A percentile compares a stretch with the other conserved stretches of the same genome.
Evolutionary conservation across 2,113 vertebrate species (phyloP).

Genomic region (Sorex fumeus): DNA sequence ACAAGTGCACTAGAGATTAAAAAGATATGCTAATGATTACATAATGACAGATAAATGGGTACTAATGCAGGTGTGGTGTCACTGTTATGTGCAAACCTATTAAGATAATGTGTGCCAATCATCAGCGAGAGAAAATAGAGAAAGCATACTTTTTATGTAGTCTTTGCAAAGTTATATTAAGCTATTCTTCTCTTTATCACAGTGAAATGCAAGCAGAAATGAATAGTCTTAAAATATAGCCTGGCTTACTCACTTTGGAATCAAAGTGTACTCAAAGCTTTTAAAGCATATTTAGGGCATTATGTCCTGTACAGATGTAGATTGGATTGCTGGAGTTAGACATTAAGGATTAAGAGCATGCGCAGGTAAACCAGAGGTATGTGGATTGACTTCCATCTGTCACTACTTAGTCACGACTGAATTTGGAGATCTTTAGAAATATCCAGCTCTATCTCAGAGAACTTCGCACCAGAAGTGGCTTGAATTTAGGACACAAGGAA

Average conservation of each 20-base stretch:
- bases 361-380: background rate
- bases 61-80: background rate
- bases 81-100: background rate
- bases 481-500: background rate
- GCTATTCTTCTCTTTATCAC: conserved; percentile 55
- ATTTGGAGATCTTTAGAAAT: background rate
- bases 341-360: background rate
- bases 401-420: background rate
- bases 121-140: conserved; percentile 24
- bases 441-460: background rate
- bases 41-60: background rate
- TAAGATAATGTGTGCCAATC: background rate
- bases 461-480: background rate
- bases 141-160: background rate
- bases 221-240: conserved; percentile 68
- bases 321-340: background rate
- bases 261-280: background rate
- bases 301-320: background rate
- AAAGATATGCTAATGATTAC: background rate
- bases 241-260: conserved; percentile 10
- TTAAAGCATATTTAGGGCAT: background rate
- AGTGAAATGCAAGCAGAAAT: conserved; percentile 60
- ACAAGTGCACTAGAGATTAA: background rate
- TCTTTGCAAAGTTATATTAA: conserved; percentile 47
- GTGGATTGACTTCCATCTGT: background rate